Percentiles rank a stretch among this genome's conserved stretches.
phyloP scores from a whole-genome alignment of 2,113 vertebrate species.

The Morphnarchus princeps region DNA sequence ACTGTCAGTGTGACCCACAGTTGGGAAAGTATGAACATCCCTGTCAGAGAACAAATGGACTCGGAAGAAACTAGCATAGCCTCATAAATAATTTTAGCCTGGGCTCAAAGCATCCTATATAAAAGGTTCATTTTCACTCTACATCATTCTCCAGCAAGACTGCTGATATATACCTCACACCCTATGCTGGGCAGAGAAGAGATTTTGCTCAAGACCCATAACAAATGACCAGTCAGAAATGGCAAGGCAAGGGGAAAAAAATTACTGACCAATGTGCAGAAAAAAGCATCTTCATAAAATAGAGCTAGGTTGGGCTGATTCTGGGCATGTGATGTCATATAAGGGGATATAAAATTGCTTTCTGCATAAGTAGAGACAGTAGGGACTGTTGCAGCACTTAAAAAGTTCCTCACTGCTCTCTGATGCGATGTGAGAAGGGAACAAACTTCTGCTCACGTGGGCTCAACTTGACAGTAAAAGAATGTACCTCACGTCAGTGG shows the following conservation, averaged over 20 bases:
- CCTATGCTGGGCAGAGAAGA: background rate
- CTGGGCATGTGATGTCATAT: background rate
- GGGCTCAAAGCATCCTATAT: background rate
- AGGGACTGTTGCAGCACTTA: background rate
- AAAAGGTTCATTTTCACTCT: conserved; percentile 10
- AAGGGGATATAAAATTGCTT: conserved; percentile 18
- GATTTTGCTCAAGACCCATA: background rate
- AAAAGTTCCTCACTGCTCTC: background rate
- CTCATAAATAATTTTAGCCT: conserved; percentile 41
- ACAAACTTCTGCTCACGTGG: background rate
- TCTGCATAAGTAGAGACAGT: background rate
- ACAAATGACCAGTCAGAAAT: background rate
- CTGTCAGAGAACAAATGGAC: background rate
- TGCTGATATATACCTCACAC: background rate
- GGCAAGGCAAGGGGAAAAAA: background rate
- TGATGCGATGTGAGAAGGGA: background rate
- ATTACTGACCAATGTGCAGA: background rate
- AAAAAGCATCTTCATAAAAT: conserved; percentile 33
- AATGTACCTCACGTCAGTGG: background rate
- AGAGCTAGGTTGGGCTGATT: background rate
- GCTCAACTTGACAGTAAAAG: background rate
- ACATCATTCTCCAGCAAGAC: background rate
- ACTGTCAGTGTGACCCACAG: background rate
- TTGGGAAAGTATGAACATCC: background rate
- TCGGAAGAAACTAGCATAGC: background rate